Percentiles rank a stretch among this genome's conserved stretches.
Evolutionary conservation across 2,113 vertebrate genomes (phyloP).

Genomic region (Triplophysa dalaica): DNA sequence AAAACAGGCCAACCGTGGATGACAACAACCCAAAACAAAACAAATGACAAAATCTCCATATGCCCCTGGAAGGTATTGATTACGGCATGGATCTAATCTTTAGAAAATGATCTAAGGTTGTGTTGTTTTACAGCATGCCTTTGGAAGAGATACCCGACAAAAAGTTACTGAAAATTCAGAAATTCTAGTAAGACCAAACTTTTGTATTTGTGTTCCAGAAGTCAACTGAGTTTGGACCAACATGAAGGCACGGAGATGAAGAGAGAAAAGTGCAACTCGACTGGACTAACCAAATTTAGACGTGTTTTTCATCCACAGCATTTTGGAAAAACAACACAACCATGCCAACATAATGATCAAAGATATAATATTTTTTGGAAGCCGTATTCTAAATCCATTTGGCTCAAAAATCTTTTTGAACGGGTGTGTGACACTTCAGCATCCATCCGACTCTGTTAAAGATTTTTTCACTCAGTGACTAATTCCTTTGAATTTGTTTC

Average conservation of each 20-base stretch:
- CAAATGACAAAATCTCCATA: constrained; percentile 20
- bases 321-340: no score
- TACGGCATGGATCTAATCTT: constrained; percentile 8
- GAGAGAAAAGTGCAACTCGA: no score
- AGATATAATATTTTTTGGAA: background rate
- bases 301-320: no score
- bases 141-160: background rate
- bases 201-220: no score
- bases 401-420: background rate
- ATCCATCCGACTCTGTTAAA: background rate
- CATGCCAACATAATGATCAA: no score
- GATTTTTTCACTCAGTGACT: background rate
- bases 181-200: background rate
- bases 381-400: background rate
- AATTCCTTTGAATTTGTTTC: constrained; percentile 2
- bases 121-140: background rate
- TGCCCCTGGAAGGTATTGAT: background rate
- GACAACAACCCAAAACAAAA: constrained; percentile 28
- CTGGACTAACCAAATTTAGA: no score
- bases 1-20: constrained; percentile 26
- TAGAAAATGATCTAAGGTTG: constrained; percentile 3
- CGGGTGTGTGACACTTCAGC: background rate
- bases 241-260: no score
- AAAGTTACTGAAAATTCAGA: background rate
- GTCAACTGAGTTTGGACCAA: no score